Percentiles rank a stretch among this genome's conserved stretches.
Evolutionary conservation across 2,113 vertebrate genomes (phyloP).

Genomic region (Daboia siamensis): DNA sequence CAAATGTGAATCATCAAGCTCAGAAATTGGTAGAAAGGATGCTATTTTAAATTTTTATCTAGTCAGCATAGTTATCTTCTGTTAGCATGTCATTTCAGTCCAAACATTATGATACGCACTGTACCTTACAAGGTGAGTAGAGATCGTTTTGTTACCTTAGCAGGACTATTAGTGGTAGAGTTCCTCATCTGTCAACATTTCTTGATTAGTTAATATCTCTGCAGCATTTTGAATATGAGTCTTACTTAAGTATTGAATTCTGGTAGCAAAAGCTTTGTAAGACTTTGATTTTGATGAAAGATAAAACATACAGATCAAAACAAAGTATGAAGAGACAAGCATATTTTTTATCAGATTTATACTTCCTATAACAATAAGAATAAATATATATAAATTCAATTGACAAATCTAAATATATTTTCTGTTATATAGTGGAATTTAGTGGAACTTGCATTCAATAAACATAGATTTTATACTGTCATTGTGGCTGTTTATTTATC

Average conservation of each 20-base stretch:
- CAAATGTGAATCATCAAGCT: constrained; percentile 7
- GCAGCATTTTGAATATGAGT: constrained; percentile 22
- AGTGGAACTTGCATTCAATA: neutral
- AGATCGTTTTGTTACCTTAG: constrained; percentile 9
- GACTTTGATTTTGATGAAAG: neutral
- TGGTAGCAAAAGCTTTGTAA: neutral
- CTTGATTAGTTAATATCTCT: constrained; percentile 24
- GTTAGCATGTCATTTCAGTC: constrained; percentile 19
- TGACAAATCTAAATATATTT: neutral
- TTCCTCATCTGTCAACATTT: constrained; percentile 18
- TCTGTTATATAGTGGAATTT: neutral
- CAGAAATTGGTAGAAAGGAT: constrained; percentile 19
- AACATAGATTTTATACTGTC: neutral
- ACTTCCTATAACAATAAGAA: neutral
- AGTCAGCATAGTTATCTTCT: constrained; percentile 15
- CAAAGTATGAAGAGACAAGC: neutral
- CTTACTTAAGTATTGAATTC: constrained; percentile 32
- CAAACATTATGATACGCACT: constrained; percentile 20
- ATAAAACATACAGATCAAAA: neutral
- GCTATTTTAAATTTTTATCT: constrained; percentile 20
- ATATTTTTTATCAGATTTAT: neutral
- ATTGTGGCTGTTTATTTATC: neutral
- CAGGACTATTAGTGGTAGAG: constrained; percentile 1
- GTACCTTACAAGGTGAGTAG: constrained; percentile 12
- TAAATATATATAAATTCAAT: neutral